Evolutionary conservation across 2,888 invertebrate species (phyloP).

Genomic region (Trissolcus brochymenae): DNA sequence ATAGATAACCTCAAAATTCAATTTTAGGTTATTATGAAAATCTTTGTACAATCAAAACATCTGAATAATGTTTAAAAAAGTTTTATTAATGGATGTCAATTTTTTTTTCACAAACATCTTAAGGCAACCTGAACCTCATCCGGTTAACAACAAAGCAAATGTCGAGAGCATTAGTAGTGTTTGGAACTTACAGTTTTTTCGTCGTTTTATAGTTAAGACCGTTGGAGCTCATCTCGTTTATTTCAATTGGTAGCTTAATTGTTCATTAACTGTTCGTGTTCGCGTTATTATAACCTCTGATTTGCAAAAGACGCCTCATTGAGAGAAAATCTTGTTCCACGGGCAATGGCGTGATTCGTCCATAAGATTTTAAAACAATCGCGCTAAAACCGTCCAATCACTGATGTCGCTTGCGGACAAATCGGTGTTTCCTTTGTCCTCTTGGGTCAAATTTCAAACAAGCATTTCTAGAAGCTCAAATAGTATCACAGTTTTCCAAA

Average conservation of each 20-base stretch:
- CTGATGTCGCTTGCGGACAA: constrained; percentile 8
- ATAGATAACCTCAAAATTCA: too few species aligned
- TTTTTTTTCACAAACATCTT: not conserved
- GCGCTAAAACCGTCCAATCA: constrained; percentile 34
- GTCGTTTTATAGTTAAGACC: constrained; percentile 32
- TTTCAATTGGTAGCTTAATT: constrained; percentile 6
- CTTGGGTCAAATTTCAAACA: not conserved
- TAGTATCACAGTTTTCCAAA: not conserved
- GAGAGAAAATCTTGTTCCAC: constrained; percentile 27
- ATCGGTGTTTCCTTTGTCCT: not conserved
- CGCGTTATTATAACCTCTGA: constrained; percentile 35
- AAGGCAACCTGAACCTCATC: not conserved
- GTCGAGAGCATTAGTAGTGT: too few species aligned
- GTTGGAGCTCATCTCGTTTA: constrained; percentile 30
- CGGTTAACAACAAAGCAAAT: too few species aligned
- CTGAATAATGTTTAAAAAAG: too few species aligned
- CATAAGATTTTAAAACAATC: constrained; percentile 34
- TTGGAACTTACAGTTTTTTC: constrained; percentile 40
- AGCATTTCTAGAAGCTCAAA: not conserved
- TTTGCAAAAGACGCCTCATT: constrained; percentile 40
- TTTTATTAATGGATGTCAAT: not conserved
- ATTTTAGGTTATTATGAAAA: too few species aligned
- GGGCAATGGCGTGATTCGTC: constrained; percentile 28
- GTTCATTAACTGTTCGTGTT: constrained; percentile 6
- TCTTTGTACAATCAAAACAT: too few species aligned